Base-by-base conservation (phyloP, 2,113 vertebrate species). In the Ictalurus punctatus region DNA sequence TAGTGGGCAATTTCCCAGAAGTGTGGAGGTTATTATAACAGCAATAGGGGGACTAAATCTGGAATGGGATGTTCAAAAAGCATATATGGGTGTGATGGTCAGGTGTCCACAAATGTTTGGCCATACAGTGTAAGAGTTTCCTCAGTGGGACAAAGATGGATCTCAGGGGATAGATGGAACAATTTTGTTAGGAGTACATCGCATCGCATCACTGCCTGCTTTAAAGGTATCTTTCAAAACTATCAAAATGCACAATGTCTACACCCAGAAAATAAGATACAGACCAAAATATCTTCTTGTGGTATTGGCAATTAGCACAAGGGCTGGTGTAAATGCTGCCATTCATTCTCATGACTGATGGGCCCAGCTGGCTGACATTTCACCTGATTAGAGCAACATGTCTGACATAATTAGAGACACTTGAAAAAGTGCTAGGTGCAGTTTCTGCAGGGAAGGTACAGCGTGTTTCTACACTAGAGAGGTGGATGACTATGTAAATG, bases 361-460 rank as follows among this genome's bases (percentile, higher is more conserved):
- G 9, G 7, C 27, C n/a, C 71, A 88, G 82, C 27, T 88, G 81
- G 25, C 56, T 88, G 87, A 48, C 82, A 88, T 88, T 88, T 88
- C 67, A 61, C 54, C 81, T 74, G 81, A 88, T 88, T 88, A 88
- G 52, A 59, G 23, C 19, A 48, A n/a, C 67, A 83, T 84, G 69
- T 52, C 37, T 83, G 67, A 54, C 9, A 58, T 74, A 88, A 88
- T 88, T 56, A 88, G 56, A 63, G 54, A 40, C 52, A 82, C 67
- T 85, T 85, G n/a, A 56, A 71, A 73, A 85, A 30, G 84, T 71
- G 58, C 58, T 83, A 16, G 7, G 58, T 63, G 6, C 58, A 83
- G 34, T 34, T 40, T 83, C 54, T 63, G 12, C 61, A 37, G 1
- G 21, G 34, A 82, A 37, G 56, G 56, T 6, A 37, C 2, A 16